Conservation (phyloP, 2,888 invertebrate genomes). For the Lasioglossum figueresi region DNA sequence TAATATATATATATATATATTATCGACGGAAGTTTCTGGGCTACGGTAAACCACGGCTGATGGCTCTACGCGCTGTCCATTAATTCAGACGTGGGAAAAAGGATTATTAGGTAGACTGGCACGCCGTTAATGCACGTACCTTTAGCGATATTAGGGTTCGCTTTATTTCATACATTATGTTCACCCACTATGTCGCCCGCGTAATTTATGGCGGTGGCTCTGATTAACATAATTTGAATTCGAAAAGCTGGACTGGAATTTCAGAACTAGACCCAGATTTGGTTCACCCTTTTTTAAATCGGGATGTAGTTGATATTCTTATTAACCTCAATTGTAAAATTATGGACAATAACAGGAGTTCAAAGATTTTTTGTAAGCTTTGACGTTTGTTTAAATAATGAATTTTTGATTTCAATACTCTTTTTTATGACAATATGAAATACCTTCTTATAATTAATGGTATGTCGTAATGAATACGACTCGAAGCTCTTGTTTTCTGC, state of each 20-base stretch:
- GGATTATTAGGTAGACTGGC: constrained; percentile 49
- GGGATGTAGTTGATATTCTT: neutral
- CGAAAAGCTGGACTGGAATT: neutral
- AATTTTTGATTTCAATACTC: neutral
- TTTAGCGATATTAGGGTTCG: constrained; percentile 34
- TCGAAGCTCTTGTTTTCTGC: neutral
- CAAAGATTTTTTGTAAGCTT: neutral
- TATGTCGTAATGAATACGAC: neutral
- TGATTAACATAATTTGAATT: constrained; percentile 5
- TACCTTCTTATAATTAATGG: neutral
- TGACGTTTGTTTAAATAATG: too few species aligned
- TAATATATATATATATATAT: neutral
- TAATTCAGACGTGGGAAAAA: constrained; percentile 51
- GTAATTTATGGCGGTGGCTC: neutral
- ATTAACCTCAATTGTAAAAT: neutral
- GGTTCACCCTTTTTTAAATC: neutral
- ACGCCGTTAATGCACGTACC: constrained; percentile 42
- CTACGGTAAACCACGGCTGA: constrained; percentile 41
- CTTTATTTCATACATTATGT: constrained; percentile 23
- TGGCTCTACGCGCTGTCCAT: constrained; percentile 35
- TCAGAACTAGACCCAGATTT: neutral
- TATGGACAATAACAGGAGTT: neutral
- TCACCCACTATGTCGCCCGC: neutral
- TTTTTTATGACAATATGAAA: neutral
- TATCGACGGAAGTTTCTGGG: constrained; percentile 24